Evolutionary conservation across 2,888 invertebrate genomes (phyloP), one percentile per base, ranked within the genome.

Genomic region (Caenorhabditis wallacei): DNA sequence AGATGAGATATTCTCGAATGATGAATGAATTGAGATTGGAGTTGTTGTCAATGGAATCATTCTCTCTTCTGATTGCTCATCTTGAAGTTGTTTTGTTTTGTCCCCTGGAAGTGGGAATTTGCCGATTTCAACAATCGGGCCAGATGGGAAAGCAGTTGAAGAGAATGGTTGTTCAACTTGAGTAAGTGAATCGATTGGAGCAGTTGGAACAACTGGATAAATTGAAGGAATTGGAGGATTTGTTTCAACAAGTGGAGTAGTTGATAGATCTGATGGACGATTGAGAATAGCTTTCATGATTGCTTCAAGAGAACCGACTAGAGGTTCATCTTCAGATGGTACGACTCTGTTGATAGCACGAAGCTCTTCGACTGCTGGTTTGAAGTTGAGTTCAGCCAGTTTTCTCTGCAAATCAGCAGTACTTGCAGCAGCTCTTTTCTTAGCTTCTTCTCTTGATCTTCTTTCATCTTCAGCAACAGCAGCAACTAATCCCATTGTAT

Each of bases 1-100:
- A 0, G 76, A 76, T 13, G 76, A 20, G 40, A 76, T 76, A 68
- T 76, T 76, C 54, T 76, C 76, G 22, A 76, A 76, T 0, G 76
- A 76, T 2, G 76, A 76, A 26, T 76, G 68, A 48, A 76, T 61
- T 18, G 75, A 76, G 4, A 57, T 37, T 18, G 40, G 30, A 40
- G 40, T 8, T 20, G 63, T 63, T 20, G 26, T 16, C 26, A 26
- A n/a, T 46, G 46, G 46, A n/a, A 16, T 10, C 22, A 59, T 10
- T n/a, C n/a, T n/a, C n/a, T n/a, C n/a, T n/a, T n/a, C n/a, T 5
- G 43, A 13, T 43, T 43, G 43, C 10, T 2, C 43, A 16, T 2
- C 24, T 46, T 10, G 30, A 26, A 24, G 30, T 64, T 26, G 43
- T 0, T 26, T 24, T 46, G 63, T 43, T 13, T 40, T 46, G 1